Evolutionary conservation across 2,888 invertebrate genomes (phyloP), one percentile per base, ranked within the genome.

Genomic region (Timema podura): DNA sequence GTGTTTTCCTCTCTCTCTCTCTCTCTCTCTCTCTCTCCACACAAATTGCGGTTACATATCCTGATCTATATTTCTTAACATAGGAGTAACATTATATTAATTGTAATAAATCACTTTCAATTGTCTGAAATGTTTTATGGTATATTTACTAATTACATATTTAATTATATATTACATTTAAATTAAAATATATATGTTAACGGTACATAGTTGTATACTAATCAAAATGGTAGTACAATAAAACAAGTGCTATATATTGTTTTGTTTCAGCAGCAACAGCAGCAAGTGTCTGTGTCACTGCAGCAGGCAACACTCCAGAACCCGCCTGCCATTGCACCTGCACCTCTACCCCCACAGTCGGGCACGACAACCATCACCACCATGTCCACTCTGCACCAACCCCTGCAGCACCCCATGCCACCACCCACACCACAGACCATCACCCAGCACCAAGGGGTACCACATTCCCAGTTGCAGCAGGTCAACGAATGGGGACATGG

Each of bases 401-500:
- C 78, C n/a, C 73, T 74, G 65, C 74, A 74, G 68, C 73, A 73
- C 44, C 72, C 73, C 10, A 68, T 72, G 70, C 70, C 72, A 10
- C 70, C 74, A 0, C 70, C 71, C n/a, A 89, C 84, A 76, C 88
- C 83, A 66, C 90, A 84, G 74, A 86, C 87, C 76, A 82, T 87
- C 68, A 84, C 84, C 67, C 73, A 54, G 82, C 85, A 77, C 51
- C 54, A 59, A n/a, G 64, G 65, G n/a, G 64, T 65, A 44, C 73
- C 71, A 15, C 77, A 76, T 65, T 72, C 76, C 15, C 77, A 77
- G 68, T 74, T 77, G 74, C 77, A 76, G 69, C 77, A 86, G 83
- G 75, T 78, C 70, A 82, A 87, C 72, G 91, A 91, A 77, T 88
- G 90, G 86, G 86, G 88, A 68, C 89, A 90, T 74, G 86, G 89